These are phyloP conservation scores for Enteromius radiatus DNA, from an alignment of 2,797 vertebrate genomes.

Conservation along the genomic window DNA sequence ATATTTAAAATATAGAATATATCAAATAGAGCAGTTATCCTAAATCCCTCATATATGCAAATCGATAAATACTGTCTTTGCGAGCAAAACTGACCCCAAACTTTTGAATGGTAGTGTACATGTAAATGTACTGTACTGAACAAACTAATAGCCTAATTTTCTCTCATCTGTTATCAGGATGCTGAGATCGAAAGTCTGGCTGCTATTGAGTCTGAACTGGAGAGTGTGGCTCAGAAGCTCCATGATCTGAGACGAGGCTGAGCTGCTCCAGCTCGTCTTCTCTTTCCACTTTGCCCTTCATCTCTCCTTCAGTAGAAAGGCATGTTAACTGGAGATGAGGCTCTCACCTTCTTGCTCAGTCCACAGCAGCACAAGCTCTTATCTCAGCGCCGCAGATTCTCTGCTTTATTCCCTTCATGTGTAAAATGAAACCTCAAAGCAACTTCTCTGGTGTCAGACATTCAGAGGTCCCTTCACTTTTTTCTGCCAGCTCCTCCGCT, in stretches of 20 bases:
- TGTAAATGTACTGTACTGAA: neutral
- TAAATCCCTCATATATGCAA: neutral
- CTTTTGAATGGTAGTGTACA: neutral
- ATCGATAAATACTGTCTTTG: neutral
- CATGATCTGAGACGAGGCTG: slow-evolving; percentile 83
- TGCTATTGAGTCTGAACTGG: slow-evolving; percentile 92
- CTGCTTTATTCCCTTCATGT: slow-evolving; percentile 37
- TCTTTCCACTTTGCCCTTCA: slow-evolving; percentile 54
- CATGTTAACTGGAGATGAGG: slow-evolving; percentile 66
- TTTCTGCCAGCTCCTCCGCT: slow-evolving; percentile 41
- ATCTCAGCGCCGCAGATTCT: slow-evolving; percentile 33
- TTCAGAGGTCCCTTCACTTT: neutral
- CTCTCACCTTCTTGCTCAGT: slow-evolving; percentile 61
- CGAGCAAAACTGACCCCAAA: neutral
- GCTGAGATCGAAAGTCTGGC: slow-evolving; percentile 92
- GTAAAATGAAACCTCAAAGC: slow-evolving; percentile 41
- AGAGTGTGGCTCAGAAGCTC: slow-evolving; percentile 90
- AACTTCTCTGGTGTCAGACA: slow-evolving; percentile 33
- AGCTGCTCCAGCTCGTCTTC: slow-evolving; percentile 53
- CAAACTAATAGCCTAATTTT: slow-evolving; percentile 19
- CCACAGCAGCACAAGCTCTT: slow-evolving; percentile 59
- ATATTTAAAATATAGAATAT: too few relatives aligned
- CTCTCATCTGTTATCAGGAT: slow-evolving; percentile 69
- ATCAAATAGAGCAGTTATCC: neutral
- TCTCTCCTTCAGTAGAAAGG: slow-evolving; percentile 68